These are phyloP conservation scores for Dasysyrphus albostriatus DNA, from an alignment of 2,888 invertebrate species.

Conservation along the genomic window DNA sequence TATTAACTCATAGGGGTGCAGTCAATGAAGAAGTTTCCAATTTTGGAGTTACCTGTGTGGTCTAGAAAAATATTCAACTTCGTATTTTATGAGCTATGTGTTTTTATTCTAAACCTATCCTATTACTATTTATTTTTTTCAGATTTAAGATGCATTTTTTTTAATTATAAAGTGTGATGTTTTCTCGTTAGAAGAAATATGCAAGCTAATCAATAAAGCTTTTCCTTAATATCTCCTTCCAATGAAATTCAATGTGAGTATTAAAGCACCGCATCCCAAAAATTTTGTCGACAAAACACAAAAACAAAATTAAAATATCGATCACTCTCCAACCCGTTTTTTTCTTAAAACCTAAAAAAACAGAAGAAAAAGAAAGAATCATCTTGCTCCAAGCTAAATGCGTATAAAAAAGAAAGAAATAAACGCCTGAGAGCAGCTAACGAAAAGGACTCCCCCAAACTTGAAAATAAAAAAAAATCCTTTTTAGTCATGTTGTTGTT, in stretches of 20 bases:
- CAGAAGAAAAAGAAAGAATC: conserved; percentile 46
- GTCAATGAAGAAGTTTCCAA: too few species aligned
- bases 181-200: not conserved
- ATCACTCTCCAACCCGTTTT: conserved; percentile 82
- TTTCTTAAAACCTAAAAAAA: conserved; percentile 60
- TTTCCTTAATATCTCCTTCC: conserved; percentile 43
- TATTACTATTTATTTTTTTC: not conserved
- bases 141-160: not conserved
- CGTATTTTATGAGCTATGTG: too few species aligned
- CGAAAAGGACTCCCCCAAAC: conserved; percentile 65
- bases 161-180: not conserved
- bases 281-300: conserved; percentile 76
- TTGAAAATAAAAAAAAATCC: conserved; percentile 67
- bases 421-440: conserved; percentile 71
- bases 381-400: conserved; percentile 67
- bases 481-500: conserved; percentile 68
- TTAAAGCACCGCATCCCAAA: conserved; percentile 47
- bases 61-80: too few species aligned
- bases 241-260: conserved; percentile 59
- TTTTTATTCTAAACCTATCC: too few species aligned
- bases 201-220: not conserved
- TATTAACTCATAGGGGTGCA: too few species aligned
- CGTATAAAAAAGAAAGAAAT: conserved; percentile 57
- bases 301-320: conserved; percentile 83
- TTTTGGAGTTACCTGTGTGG: too few species aligned